Conservation (phyloP, 1,140 invertebrate genomes). For the Zaprionus taronus region DNA sequence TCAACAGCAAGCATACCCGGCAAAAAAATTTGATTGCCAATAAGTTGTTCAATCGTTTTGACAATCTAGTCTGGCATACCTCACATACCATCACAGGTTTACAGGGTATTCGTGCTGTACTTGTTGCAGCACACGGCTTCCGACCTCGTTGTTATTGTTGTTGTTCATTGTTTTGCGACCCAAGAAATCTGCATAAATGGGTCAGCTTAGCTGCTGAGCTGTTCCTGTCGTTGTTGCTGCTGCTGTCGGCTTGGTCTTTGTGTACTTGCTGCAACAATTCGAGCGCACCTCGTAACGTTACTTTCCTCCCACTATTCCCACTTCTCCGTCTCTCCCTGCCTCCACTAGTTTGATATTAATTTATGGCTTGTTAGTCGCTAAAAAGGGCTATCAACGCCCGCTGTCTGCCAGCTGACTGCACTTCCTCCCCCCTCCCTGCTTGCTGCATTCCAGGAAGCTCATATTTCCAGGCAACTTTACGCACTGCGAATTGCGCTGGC, state of each 20-base stretch:
- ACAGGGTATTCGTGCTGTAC: slow-evolving; percentile 40
- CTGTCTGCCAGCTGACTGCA: background rate
- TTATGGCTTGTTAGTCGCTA: slow-evolving; percentile 52
- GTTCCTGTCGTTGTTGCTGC: slow-evolving; percentile 9
- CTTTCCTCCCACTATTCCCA: background rate
- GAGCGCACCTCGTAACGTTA: slow-evolving; percentile 43
- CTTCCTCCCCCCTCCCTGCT: background rate
- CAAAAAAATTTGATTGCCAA: background rate
- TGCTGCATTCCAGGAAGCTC: slow-evolving; percentile 61
- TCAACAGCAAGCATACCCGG: background rate
- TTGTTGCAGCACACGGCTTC: slow-evolving; percentile 18
- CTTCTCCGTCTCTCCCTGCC: background rate
- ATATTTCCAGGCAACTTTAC: slow-evolving; percentile 68
- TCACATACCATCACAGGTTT: background rate
- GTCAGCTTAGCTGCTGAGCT: slow-evolving; percentile 42
- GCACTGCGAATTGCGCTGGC: slow-evolving; percentile 53
- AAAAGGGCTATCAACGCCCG: slow-evolving; percentile 57
- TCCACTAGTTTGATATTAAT: slow-evolving; percentile 34
- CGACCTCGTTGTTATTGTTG: slow-evolving; percentile 10
- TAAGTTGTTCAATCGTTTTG: background rate
- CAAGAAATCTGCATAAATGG: slow-evolving; percentile 77
- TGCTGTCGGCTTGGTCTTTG: slow-evolving; percentile 48
- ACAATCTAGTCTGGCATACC: too few species aligned
- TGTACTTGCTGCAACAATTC: slow-evolving; percentile 62
- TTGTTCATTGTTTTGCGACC: slow-evolving; percentile 61